phyloP scores from a whole-genome alignment of 2,113 vertebrate genomes.

The Pheucticus melanocephalus region DNA sequence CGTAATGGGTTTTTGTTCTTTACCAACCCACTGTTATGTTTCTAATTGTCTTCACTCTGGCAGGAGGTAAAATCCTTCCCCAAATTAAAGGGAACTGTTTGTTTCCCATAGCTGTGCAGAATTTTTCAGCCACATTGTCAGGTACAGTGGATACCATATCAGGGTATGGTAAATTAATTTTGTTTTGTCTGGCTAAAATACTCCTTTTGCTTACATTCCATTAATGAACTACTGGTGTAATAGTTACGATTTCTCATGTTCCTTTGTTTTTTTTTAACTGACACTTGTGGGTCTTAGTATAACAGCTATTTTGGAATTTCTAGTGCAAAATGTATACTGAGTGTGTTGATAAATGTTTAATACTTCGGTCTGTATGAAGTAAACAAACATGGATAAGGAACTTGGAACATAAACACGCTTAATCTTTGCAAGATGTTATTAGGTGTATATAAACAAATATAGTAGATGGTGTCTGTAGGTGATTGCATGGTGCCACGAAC shows the following conservation, averaged over 20 bases:
- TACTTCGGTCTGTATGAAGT: constrained; percentile 35
- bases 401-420: neutral
- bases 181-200: neutral
- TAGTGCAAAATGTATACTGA: neutral
- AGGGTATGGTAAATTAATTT: neutral
- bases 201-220: neutral
- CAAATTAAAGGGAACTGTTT: neutral
- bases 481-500: constrained; percentile 72
- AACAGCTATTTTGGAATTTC: constrained; percentile 45
- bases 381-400: constrained; percentile 30
- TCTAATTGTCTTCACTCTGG: neutral
- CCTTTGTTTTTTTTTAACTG: neutral
- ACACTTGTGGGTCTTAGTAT: constrained; percentile 33
- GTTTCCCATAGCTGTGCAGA: neutral
- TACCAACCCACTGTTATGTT: neutral
- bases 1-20: neutral
- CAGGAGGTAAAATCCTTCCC: neutral
- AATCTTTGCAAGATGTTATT: constrained; percentile 51
- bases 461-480: constrained; percentile 74
- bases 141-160: neutral
- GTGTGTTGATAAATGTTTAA: constrained; percentile 49
- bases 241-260: neutral
- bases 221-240: neutral
- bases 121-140: neutral
- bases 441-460: constrained; percentile 57